Conservation (phyloP, 2,113 vertebrate genomes). For the Copsychus sechellarum region DNA sequence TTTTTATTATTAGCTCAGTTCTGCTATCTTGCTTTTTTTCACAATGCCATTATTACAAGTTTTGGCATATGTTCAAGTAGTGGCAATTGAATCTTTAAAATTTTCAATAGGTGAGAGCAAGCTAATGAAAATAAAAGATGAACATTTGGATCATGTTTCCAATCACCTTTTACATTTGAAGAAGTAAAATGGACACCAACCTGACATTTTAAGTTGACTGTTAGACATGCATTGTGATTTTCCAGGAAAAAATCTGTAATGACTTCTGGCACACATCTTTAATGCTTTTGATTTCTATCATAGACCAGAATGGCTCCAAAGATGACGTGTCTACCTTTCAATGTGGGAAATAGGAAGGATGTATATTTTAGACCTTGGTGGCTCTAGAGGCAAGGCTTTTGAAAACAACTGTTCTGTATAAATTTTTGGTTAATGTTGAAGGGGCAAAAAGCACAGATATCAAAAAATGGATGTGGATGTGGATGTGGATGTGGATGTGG, state of each 20-base stretch:
- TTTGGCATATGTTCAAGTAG: neutral
- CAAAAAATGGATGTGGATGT: neutral
- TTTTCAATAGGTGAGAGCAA: neutral
- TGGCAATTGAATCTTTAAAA: neutral
- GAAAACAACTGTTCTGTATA: neutral
- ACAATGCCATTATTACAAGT: neutral
- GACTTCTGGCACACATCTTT: neutral
- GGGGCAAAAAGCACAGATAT: neutral
- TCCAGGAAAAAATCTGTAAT: neutral
- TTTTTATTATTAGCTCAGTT: neutral
- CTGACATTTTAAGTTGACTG: neutral
- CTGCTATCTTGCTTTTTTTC: neutral
- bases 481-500: neutral
- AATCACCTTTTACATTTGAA: neutral
- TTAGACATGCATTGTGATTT: neutral
- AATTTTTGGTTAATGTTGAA: neutral
- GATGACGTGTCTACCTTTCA: neutral
- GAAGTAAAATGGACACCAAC: neutral
- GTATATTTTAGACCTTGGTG: neutral
- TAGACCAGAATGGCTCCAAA: neutral
- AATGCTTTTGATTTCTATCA: neutral
- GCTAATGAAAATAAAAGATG: neutral
- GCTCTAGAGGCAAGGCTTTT: neutral
- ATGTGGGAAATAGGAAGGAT: neutral
- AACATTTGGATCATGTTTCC: neutral